Conservation (phyloP, 2,797 vertebrate species). For the Heteromormyrus szaboi region DNA sequence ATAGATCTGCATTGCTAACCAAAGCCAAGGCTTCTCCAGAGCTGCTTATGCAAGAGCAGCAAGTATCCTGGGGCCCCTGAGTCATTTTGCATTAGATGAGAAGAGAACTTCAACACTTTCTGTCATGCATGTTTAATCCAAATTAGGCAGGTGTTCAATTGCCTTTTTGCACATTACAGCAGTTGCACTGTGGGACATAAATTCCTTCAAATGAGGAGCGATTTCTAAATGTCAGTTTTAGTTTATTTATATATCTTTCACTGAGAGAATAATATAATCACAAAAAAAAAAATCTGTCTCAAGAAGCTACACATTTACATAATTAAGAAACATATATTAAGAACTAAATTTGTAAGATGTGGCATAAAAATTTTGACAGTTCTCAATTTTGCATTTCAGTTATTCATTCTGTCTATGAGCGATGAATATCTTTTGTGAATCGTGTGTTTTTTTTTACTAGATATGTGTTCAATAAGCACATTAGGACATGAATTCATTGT, state of each 20-base stretch:
- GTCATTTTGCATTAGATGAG: constrained; percentile 31
- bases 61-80: background rate
- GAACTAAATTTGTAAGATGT: background rate
- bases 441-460: background rate
- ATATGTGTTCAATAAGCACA: background rate
- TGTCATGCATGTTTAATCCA: constrained; percentile 51
- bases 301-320: background rate
- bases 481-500: background rate
- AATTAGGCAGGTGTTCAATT: constrained; percentile 50
- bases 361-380: background rate
- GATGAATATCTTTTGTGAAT: background rate
- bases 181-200: constrained; percentile 40
- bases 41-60: constrained; percentile 13
- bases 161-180: constrained; percentile 40
- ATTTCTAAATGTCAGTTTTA: constrained; percentile 37
- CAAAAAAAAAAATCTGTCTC: background rate
- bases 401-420: background rate
- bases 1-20: background rate
- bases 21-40: background rate
- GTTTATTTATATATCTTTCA: constrained; percentile 18
- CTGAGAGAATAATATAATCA: background rate
- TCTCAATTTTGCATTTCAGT: background rate
- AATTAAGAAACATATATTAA: background rate
- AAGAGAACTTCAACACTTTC: constrained; percentile 36
- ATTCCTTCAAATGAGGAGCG: constrained; percentile 28